phyloP scores from a whole-genome alignment of 2,113 vertebrate species.

The Esox niger region DNA sequence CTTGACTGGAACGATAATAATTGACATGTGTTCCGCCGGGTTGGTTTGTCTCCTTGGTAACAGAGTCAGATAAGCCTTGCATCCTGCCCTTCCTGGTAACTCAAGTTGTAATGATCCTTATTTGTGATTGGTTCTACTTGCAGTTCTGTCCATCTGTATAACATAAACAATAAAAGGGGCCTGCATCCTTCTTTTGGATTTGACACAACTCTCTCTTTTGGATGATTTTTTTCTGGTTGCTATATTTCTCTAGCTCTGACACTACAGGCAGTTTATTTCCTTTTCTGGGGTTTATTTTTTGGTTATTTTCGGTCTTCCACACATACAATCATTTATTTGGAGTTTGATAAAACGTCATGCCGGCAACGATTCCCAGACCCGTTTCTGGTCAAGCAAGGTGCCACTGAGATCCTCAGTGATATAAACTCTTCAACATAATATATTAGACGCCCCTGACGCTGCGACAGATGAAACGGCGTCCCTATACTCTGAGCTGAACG shows the following conservation, averaged over 20 bases:
- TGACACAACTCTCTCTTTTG: conserved; percentile 18
- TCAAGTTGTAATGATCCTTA: conserved; percentile 51
- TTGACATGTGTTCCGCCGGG: conserved; percentile 38
- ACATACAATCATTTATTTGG: conserved; percentile 10
- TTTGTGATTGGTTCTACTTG: conserved; percentile 57
- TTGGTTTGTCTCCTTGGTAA: conserved; percentile 56
- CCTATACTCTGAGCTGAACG: conserved; percentile 59
- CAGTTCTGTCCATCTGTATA: conserved; percentile 58
- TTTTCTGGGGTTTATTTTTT: conserved; percentile 14
- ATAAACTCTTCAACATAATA: conserved; percentile 33
- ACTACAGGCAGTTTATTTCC: conserved; percentile 22
- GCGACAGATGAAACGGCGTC: conserved; percentile 27
- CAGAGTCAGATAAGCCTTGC: conserved; percentile 41
- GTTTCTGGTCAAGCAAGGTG: conserved; percentile 45
- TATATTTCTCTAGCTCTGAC: conserved; percentile 26
- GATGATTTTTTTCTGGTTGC: conserved; percentile 37
- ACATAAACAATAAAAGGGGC: conserved; percentile 44
- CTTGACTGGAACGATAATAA: too few relatives aligned
- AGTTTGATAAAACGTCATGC: conserved; percentile 19
- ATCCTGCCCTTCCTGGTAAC: conserved; percentile 31
- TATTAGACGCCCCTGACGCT: conserved; percentile 8
- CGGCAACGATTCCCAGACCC: conserved; percentile 26
- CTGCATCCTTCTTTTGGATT: conserved; percentile 57
- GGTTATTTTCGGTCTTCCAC: conserved; percentile 10
- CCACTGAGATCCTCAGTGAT: conserved; percentile 43